Conservation (phyloP, 2,888 invertebrate genomes). For the Cepaea hortensis region DNA sequence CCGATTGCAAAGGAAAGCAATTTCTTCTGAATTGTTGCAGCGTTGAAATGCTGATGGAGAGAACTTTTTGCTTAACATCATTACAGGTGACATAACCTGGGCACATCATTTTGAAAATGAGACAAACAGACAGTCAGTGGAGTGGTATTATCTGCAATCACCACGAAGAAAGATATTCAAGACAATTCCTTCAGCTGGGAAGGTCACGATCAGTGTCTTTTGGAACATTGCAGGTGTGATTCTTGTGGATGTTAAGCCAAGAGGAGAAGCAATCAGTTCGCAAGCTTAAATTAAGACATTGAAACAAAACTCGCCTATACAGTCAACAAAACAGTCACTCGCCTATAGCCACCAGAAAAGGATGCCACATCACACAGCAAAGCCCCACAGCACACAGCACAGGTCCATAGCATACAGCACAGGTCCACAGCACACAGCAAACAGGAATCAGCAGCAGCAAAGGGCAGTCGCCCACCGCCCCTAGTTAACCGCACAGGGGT, state of each 20-base stretch:
- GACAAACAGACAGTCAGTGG: slow-evolving; percentile 2
- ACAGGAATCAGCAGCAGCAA: no score
- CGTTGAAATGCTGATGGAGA: slow-evolving; percentile 13
- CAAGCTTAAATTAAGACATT: slow-evolving; percentile 12
- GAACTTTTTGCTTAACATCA: slow-evolving; percentile 1
- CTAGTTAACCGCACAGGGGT: no score
- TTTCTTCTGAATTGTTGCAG: slow-evolving; percentile 5
- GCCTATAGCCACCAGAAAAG: no score
- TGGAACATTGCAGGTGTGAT: background rate
- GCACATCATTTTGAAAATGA: slow-evolving; percentile 1
- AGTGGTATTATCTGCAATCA: background rate
- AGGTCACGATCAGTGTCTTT: slow-evolving; percentile 2
- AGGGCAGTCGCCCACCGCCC: no score
- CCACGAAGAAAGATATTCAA: slow-evolving; percentile 5
- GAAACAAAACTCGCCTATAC: no score
- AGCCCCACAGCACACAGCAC: no score
- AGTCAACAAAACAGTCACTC: no score
- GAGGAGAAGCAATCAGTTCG: slow-evolving; percentile 4
- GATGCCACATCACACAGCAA: no score
- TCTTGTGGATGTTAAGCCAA: slow-evolving; percentile 6
- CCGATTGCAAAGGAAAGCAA: slow-evolving; percentile 5
- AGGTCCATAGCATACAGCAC: no score
- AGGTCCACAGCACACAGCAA: no score
- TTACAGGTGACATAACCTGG: slow-evolving; percentile 7
- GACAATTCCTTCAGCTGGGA: slow-evolving; percentile 1